phyloP scores from a whole-genome alignment of 1,140 invertebrate species.

The Zaprionus gabonicus region DNA sequence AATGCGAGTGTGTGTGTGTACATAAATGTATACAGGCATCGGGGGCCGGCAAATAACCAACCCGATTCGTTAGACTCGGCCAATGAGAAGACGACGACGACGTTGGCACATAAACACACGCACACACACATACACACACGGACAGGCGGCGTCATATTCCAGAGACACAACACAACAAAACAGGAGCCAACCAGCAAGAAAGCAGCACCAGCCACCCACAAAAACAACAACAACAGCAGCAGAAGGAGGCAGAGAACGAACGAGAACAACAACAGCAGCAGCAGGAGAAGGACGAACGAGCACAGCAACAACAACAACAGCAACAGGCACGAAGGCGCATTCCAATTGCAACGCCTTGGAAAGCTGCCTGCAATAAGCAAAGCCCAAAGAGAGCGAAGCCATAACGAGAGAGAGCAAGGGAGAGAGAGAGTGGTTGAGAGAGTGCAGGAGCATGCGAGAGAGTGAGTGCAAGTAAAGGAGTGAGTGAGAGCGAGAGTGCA shows the following conservation, averaged over 20 bases:
- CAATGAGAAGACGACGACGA: slow-evolving; percentile 66
- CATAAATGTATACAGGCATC: slow-evolving; percentile 16
- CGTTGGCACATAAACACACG: slow-evolving; percentile 13
- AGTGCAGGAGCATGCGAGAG: slow-evolving; percentile 3
- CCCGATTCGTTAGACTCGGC: slow-evolving; percentile 65
- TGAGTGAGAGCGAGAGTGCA: slow-evolving; percentile 21
- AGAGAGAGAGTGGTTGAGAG: slow-evolving; percentile 9
- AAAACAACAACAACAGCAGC: slow-evolving; percentile 59
- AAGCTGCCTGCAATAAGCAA: slow-evolving; percentile 50
- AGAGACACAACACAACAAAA: slow-evolving; percentile 83
- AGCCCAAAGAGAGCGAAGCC: slow-evolving; percentile 7
- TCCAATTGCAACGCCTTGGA: slow-evolving; percentile 78
- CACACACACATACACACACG: slow-evolving; percentile 26
- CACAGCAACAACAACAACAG: slow-evolving; percentile 30
- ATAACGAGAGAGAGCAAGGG: slow-evolving; percentile 18
- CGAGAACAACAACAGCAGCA: slow-evolving; percentile 27
- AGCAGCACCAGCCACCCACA: slow-evolving; percentile 58
- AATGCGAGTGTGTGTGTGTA: slow-evolving; percentile 25
- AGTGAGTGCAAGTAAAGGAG: slow-evolving; percentile 19
- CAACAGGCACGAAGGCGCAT: slow-evolving; percentile 70
- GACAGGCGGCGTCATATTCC: slow-evolving; percentile 74
- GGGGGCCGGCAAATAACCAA: slow-evolving; percentile 64
- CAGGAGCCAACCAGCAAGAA: slow-evolving; percentile 80
- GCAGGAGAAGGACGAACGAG: slow-evolving; percentile 20
- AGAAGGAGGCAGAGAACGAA: slow-evolving; percentile 16